phyloP scores from a whole-genome alignment of 2,888 invertebrate species.

The Agrotis ipsilon region DNA sequence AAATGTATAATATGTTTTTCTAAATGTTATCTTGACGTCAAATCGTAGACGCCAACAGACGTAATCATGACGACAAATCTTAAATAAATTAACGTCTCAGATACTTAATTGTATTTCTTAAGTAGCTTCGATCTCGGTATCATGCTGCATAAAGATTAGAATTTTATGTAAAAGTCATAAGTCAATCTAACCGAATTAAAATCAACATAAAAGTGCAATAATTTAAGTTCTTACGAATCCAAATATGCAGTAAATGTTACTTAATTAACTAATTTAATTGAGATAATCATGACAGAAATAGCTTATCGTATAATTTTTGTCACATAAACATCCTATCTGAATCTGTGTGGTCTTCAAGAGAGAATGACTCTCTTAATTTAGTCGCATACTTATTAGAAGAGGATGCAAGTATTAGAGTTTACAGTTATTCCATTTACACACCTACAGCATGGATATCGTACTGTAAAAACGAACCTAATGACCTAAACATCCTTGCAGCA shows the following conservation, averaged over 20 bases:
- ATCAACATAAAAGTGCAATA: constrained; percentile 54
- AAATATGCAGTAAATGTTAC: constrained; percentile 41
- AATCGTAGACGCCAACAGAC: not conserved
- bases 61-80: not conserved
- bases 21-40: constrained; percentile 15
- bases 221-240: constrained; percentile 41
- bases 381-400: constrained; percentile 22
- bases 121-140: not conserved
- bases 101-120: not conserved
- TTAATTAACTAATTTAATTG: constrained; percentile 54
- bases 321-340: constrained; percentile 29
- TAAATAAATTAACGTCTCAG: constrained; percentile 25
- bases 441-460: not conserved
- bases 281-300: constrained; percentile 52
- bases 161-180: constrained; percentile 41
- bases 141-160: constrained; percentile 8
- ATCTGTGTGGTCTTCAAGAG: constrained; percentile 48
- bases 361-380: constrained; percentile 33
- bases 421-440: constrained; percentile 25
- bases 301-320: constrained; percentile 33
- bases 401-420: constrained; percentile 19
- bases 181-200: constrained; percentile 43
- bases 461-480: constrained; percentile 30
- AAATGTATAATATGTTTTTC: constrained; percentile 8
- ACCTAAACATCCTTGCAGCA: constrained; percentile 40